Base-by-base conservation (phyloP, 2,113 vertebrate genomes). In the Hemicordylus capensis region DNA sequence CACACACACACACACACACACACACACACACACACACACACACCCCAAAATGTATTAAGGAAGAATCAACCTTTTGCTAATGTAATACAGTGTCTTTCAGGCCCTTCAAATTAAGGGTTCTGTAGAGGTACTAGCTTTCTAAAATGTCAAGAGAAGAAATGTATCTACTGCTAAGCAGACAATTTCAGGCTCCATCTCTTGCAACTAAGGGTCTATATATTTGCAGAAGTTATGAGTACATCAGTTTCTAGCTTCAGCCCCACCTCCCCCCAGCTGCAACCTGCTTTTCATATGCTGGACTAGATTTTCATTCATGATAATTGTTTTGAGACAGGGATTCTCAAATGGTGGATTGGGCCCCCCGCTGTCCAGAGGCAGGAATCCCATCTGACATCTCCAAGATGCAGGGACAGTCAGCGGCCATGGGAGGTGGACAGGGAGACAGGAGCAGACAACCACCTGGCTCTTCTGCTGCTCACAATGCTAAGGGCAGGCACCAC, bases 41-140 rank as follows among this genome's bases (percentile, higher is more conserved):
- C 89, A 91, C 83, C 79, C 76, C 76, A 84, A 82, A 91, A 92
- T 37, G 75, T 76, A 88, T 90, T 82, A 85, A 89, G 88, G 89
- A 86, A 90, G 76, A 78, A 84, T 44, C 64, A 28, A 81, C 34
- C 81, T 85, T 22, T 76, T 90, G 80, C 69, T 92, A 37, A 46
- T 63, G 15, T 85, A 46, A 70, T 34, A 58, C 3, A 8, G 46
- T 70, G 90, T 81, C 90, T 93, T 92, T 84, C 61, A 90, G 86
- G 76, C 85, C 67, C 88, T 87, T 88, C 74, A 87, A 87, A 59
- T 86, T 84, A 89, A 84, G 72, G 83, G 46, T 78, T 92, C 66
- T 72, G 85, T 80, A 81, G 84, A 91, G 67, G 46, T 74, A 88
- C 80, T 37, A 81, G 69, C 86, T 46, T 73, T 85, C 56, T 39